These are phyloP conservation scores for Allacma fusca DNA, from an alignment of 2,888 invertebrate species.

Conservation along the genomic window DNA sequence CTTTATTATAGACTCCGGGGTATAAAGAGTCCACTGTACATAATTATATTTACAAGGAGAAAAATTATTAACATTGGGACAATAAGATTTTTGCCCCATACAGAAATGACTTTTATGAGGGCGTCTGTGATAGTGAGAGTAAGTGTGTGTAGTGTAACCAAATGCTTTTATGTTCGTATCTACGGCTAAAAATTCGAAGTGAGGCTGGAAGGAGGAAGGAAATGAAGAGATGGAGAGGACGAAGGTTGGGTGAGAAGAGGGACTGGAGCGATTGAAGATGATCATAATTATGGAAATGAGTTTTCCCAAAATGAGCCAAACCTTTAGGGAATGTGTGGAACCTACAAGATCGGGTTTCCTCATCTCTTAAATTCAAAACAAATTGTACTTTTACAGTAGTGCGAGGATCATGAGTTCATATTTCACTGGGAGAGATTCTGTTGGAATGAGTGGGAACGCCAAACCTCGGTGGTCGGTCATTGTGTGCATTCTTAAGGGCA, in stretches of 20 bases:
- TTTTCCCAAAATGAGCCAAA: conserved; percentile 2
- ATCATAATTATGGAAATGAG: conserved; percentile 8
- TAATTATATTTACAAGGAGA: too few species aligned
- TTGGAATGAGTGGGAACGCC: background rate
- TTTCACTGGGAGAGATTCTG: background rate
- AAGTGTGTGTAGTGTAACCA: too few species aligned
- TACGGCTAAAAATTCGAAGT: too few species aligned
- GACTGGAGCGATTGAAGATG: background rate
- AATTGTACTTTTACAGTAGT: conserved; percentile 2
- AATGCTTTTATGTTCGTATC: too few species aligned
- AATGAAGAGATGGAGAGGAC: background rate
- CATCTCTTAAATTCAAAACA: background rate
- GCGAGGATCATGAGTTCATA: background rate
- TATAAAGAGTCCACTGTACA: too few species aligned
- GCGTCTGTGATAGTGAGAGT: too few species aligned
- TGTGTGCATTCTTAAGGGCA: background rate
- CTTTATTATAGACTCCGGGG: too few species aligned
- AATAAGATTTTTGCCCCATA: too few species aligned
- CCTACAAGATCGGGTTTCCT: conserved; percentile 2
- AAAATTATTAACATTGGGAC: too few species aligned
- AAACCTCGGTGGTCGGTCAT: conserved; percentile 9
- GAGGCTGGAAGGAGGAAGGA: too few species aligned
- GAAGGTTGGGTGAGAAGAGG: background rate
- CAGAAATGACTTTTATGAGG: too few species aligned
- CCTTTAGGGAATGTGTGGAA: background rate